Percentiles rank a stretch among this genome's conserved stretches.
These are phyloP conservation scores for Syngnathus typhle DNA, from an alignment of 2,113 vertebrate species.

Conservation along the genomic window DNA sequence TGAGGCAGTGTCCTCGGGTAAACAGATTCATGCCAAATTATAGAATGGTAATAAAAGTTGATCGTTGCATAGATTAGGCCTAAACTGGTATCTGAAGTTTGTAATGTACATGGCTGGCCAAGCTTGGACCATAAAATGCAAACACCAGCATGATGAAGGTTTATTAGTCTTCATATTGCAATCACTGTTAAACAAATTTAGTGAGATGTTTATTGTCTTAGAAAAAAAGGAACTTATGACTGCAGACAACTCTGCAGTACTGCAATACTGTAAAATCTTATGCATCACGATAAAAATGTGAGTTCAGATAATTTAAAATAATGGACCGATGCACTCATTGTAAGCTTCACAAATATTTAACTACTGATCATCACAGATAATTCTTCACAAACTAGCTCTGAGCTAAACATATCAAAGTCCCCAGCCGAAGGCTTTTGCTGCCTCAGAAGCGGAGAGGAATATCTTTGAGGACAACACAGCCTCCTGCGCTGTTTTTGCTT, in stretches of 20 bases:
- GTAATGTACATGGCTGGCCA: neutral
- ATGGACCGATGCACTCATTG: neutral
- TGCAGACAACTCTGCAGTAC: neutral
- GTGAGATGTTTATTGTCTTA: neutral
- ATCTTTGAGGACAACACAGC: slow-evolving; percentile 47
- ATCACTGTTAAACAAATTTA: neutral
- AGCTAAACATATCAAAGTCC: slow-evolving; percentile 29
- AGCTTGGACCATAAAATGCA: neutral
- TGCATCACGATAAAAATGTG: neutral
- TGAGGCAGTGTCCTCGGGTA: neutral
- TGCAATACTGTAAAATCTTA: too few species aligned
- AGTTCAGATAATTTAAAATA: neutral
- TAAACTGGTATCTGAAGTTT: neutral
- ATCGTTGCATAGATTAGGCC: neutral
- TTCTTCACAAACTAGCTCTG: slow-evolving; percentile 5
- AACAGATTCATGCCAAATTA: neutral
- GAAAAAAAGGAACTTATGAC: neutral
- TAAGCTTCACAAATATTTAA: neutral
- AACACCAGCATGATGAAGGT: neutral
- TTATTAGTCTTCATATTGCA: neutral
- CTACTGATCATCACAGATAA: neutral
- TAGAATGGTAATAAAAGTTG: neutral
- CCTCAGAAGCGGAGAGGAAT: slow-evolving; percentile 27
- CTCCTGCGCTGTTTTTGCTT: slow-evolving; percentile 54
- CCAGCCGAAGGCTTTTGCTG: slow-evolving; percentile 33